Percentiles rank a stretch among this genome's conserved stretches.
phyloP scores from a whole-genome alignment of 2,113 vertebrate genomes.

The Galbula dea region DNA sequence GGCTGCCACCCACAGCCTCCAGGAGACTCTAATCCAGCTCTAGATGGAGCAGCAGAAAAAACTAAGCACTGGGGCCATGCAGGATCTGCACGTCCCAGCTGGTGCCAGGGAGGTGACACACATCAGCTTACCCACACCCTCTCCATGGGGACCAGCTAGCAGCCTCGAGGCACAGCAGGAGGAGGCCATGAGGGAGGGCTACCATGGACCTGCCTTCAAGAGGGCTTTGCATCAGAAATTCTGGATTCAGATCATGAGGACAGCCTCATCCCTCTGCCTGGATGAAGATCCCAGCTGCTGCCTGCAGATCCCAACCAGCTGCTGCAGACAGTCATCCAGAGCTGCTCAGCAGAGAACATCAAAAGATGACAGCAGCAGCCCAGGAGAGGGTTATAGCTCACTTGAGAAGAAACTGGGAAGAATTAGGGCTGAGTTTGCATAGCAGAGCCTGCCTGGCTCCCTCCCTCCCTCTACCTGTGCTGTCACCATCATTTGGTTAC shows the following conservation, averaged over 20 bases:
- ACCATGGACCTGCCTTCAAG: not conserved
- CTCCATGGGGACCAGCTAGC: fast-evolving
- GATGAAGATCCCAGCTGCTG: not conserved
- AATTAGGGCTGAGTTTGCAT: not conserved
- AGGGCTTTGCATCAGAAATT: not conserved
- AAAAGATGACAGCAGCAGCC: not conserved
- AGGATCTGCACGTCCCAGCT: not conserved
- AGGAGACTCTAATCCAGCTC: not conserved
- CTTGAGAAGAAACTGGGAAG: not conserved
- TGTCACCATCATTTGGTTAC: not conserved
- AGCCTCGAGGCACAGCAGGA: not conserved
- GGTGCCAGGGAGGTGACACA: not conserved
- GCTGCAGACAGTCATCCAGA: not conserved
- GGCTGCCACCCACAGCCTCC: not conserved
- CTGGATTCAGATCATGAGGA: not conserved
- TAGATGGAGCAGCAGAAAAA: not conserved
- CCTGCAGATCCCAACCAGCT: not conserved
- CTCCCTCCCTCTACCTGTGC: fast-evolving
- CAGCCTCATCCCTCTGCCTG: not conserved
- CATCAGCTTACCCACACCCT: not conserved
- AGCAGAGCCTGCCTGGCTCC: not conserved
- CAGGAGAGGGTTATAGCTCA: not conserved
- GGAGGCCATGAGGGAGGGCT: not conserved
- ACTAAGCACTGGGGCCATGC: fast-evolving
- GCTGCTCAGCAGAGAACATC: not conserved